These are phyloP conservation scores for Bubo bubo DNA, from an alignment of 2,113 vertebrate species.

Conservation along the genomic window DNA sequence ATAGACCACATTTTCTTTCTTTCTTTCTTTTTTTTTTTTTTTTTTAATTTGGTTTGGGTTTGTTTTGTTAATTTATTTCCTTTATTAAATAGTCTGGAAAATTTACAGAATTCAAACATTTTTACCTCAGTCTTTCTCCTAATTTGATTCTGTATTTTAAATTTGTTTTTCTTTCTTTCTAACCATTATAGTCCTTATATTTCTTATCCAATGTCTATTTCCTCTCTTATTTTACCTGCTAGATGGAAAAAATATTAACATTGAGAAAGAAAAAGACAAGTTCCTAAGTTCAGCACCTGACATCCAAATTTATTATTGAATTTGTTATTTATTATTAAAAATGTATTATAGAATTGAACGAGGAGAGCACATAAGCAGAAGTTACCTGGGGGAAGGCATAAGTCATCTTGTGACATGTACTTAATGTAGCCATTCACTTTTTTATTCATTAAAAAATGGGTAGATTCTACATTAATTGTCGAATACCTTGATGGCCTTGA, in stretches of 20 bases:
- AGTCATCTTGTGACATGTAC: conserved; percentile 61
- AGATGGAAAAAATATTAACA: not conserved
- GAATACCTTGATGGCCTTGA: not conserved
- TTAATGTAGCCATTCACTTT: conserved; percentile 66
- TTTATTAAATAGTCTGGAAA: not conserved
- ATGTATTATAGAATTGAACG: conserved; percentile 58
- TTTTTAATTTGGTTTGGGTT: too few relatives aligned
- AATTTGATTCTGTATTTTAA: not conserved
- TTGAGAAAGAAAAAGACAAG: not conserved
- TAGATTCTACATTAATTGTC: conserved; percentile 61
- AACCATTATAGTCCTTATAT: not conserved
- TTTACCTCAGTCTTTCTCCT: not conserved
- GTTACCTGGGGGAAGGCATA: conserved; percentile 35
- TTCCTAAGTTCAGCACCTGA: not conserved
- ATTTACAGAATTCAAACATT: not conserved
- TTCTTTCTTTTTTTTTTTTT: not conserved
- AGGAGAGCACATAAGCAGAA: conserved; percentile 24
- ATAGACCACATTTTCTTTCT: not conserved
- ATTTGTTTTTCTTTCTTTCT: not conserved
- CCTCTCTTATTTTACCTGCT: not conserved
- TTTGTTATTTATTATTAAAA: conserved; percentile 73
- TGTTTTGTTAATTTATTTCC: not conserved
- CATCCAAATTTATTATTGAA: conserved; percentile 51
- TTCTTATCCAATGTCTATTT: not conserved
- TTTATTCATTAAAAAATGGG: conserved; percentile 60